Base-by-base conservation (phyloP, 1,140 invertebrate species). In the Zaprionus gabonicus region DNA sequence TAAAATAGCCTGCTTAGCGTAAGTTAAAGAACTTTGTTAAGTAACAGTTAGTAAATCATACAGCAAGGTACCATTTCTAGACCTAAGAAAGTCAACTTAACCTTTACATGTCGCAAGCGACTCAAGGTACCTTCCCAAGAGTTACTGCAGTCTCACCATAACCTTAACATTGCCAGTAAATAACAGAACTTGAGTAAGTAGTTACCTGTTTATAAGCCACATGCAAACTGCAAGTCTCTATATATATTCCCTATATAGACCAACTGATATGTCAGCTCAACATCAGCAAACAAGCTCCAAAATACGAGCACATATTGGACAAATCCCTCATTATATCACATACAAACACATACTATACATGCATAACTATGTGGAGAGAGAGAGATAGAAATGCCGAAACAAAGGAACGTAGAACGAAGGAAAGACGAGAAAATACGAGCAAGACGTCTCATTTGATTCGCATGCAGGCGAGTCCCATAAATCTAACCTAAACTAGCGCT, bases 401-500 rank as follows among this genome's bases (percentile, higher is more conserved):
- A 46, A 46, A 15, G 6, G 6, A 17, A 46, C 5, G n/a, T 46
- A n/a, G 41, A 17, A 46, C 3, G 41, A 17, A 17, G 41, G 6
- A 44, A 44, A 17, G 41, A 9, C 9, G 41, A 9, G 41, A 44
- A 44, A 44, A 44, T 44, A 44, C 5, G n/a, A 59, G 49, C 56
- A 74, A 81, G 62, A 75, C 71, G 81, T 76, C 78, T 88, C 84
- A 79, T 81, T 88, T 83, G 71, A 79, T 78, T 83, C 79, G 71
- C 65, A 66, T 66, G 84, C 74, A 70, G 66, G 44, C 66, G 60
- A 31, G 44, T 46, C 68, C 71, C 78, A 88, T 88, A 88, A 88
- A 88, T 88, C 84, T 90, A 68, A 56, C 68, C 74, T 65, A 84
- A 90, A 88, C 78, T 79, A 85, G 81, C 72, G 80, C 70, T 76